A percentile compares a stretch with the other conserved stretches of the same genome.
phyloP scores from a whole-genome alignment of 2,797 vertebrate genomes.

The Tadarida brasiliensis region DNA sequence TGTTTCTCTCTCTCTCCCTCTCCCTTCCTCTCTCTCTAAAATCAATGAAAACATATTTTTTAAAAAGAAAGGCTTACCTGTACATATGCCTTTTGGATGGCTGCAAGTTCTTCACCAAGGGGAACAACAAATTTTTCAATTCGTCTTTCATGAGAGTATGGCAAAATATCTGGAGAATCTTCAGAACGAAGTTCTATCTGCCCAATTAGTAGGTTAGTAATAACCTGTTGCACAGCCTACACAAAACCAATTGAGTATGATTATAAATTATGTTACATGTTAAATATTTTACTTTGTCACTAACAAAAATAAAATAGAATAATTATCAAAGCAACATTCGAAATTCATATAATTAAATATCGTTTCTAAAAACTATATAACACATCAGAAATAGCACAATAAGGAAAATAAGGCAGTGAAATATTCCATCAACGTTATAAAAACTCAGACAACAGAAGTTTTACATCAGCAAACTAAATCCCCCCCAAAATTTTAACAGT shows the following conservation, averaged over 20 bases:
- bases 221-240: constrained; percentile 96
- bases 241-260: constrained; percentile 20
- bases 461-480: constrained; percentile 32
- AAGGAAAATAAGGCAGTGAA: not conserved
- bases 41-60: not conserved
- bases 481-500: not conserved
- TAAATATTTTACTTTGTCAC: constrained; percentile 37
- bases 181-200: constrained; percentile 96
- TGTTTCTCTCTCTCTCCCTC: not conserved
- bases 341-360: constrained; percentile 26
- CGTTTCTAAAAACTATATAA: not conserved
- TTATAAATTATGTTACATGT: not conserved
- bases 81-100: constrained; percentile 92
- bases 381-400: not conserved
- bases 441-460: not conserved
- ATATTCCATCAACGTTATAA: not conserved
- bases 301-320: constrained; percentile 48
- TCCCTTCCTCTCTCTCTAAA: not conserved
- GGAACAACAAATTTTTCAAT: constrained; percentile 96
- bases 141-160: constrained; percentile 93
- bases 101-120: constrained; percentile 90
- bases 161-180: constrained; percentile 94
- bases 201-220: constrained; percentile 96
- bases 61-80: constrained; percentile 87
- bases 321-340: constrained; percentile 42